Base-by-base conservation (phyloP, 2,797 vertebrate genomes). In the Champsocephalus gunnari region DNA sequence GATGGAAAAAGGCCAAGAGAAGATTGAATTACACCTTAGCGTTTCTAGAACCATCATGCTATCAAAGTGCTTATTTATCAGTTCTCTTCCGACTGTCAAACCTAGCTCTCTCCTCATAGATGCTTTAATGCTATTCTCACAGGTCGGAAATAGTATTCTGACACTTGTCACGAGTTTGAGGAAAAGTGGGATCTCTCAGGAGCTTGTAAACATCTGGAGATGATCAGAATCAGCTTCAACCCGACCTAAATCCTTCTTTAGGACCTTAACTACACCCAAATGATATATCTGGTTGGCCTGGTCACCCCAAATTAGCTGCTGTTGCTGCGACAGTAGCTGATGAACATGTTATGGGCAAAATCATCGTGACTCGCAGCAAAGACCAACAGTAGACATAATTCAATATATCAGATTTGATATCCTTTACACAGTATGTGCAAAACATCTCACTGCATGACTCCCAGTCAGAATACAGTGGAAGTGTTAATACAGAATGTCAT, bases 151-250 rank as follows among this genome's bases (percentile, higher is more conserved):
- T 28, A 38, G 32, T 57, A n/a, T 50, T 62, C 62, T 73, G 80
- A 77, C 67, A 63, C 59, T 48, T 75, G 67, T 55, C 43, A 79
- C 67, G 45, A 60, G 60, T 56, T 61, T 78, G 32, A 58, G 69
- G 68, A 77, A 51, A 74, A 71, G 28, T 69, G 41, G 78, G 86
- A 83, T 47, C 67, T 84, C 69, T 90, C 64, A 66, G 77, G 77
- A 88, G 87, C 79, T 77, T 34, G 32, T 24, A 69, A 70, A 78
- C 93, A 93, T 93, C 91, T 93, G 92, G 90, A 85, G 87, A 82
- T 80, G 83, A 93, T 94, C 89, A 87, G 59, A 19, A 82, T 59
- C 68, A 73, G n/a, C 78, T 80, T 66, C 24, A 64, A 53, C 53
- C 53, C 71, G 58, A 72, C 63, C 80, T 64, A 85, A 90, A 88